These are phyloP conservation scores for Ciconia stormi DNA, from an alignment of 2,113 vertebrate species.

Conservation along the genomic window DNA sequence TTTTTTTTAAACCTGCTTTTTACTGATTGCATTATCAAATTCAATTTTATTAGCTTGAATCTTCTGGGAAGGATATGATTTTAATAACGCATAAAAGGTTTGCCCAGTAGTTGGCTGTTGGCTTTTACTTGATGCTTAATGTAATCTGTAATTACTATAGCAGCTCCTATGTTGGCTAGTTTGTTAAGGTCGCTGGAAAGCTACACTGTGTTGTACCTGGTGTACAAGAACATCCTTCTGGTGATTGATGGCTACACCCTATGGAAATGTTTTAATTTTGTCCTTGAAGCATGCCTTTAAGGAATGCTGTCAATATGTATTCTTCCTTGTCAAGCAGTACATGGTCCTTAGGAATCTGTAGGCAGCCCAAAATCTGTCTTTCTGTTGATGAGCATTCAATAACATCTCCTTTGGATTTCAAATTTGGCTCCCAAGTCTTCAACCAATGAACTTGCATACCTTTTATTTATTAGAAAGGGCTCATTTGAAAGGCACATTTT, in stretches of 20 bases:
- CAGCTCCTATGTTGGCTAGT: conserved; percentile 41
- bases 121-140: conserved; percentile 64
- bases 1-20: conserved; percentile 29
- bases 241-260: conserved; percentile 67
- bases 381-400: not conserved
- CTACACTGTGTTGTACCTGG: conserved; percentile 18
- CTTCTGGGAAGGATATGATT: conserved; percentile 62
- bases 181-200: conserved; percentile 55
- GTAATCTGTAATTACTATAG: conserved; percentile 75
- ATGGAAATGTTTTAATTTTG: conserved; percentile 54
- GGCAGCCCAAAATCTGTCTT: conserved; percentile 1
- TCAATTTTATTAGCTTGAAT: conserved; percentile 62
- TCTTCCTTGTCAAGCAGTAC: conserved; percentile 40
- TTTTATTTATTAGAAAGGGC: not conserved
- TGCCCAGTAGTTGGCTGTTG: conserved; percentile 44
- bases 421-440: not conserved
- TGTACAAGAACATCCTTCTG: conserved; percentile 65
- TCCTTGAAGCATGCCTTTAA: conserved; percentile 64
- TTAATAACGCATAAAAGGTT: conserved; percentile 65
- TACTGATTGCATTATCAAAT: conserved; percentile 50
- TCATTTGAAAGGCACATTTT: not conserved
- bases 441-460: not conserved
- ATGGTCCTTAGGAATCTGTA: not conserved
- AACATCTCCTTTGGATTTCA: not conserved
- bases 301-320: conserved; percentile 30